These are phyloP conservation scores for Nudaria mundana DNA, from an alignment of 2,888 invertebrate genomes.

Conservation along the genomic window DNA sequence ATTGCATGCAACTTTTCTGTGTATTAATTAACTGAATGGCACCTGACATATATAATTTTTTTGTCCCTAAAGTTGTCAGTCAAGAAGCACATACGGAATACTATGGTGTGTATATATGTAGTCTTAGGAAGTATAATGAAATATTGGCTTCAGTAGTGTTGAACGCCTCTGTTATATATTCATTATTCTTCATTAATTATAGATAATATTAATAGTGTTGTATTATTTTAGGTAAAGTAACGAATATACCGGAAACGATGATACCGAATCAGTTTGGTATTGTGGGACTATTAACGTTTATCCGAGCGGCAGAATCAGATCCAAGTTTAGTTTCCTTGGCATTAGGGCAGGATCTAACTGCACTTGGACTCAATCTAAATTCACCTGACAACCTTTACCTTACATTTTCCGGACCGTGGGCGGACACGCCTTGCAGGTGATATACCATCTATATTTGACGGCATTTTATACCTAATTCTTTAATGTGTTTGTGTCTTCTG, in stretches of 20 bases:
- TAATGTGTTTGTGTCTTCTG: too few relatives aligned
- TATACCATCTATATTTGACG: conserved; percentile 9
- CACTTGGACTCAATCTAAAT: conserved; percentile 98
- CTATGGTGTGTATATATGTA: conserved; percentile 69
- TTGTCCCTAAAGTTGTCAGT: conserved; percentile 66
- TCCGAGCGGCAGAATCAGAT: conserved; percentile 98
- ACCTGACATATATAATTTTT: conserved; percentile 47
- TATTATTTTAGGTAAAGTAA: conserved; percentile 91
- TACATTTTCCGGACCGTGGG: conserved; percentile 99
- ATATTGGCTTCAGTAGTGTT: conserved; percentile 34
- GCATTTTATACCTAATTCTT: too few relatives aligned
- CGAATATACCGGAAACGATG: conserved; percentile 99
- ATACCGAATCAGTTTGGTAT: conserved; percentile 99
- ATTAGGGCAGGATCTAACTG: conserved; percentile 98
- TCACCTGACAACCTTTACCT: conserved; percentile 98
- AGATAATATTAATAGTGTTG: conserved; percentile 15
- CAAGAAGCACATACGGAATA: conserved; percentile 69
- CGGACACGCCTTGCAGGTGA: conserved; percentile 94
- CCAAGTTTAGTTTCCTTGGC: conserved; percentile 98
- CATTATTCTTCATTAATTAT: conserved; percentile 14
- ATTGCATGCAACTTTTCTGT: conserved; percentile 26
- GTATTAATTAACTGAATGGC: conserved; percentile 27
- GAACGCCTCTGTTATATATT: conserved; percentile 40
- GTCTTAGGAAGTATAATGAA: conserved; percentile 34
- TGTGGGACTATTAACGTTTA: conserved; percentile 98